Evolutionary conservation across 2,888 invertebrate species (phyloP), one percentile per base, ranked within the genome.

Genomic region (Galerucella pusilla): DNA sequence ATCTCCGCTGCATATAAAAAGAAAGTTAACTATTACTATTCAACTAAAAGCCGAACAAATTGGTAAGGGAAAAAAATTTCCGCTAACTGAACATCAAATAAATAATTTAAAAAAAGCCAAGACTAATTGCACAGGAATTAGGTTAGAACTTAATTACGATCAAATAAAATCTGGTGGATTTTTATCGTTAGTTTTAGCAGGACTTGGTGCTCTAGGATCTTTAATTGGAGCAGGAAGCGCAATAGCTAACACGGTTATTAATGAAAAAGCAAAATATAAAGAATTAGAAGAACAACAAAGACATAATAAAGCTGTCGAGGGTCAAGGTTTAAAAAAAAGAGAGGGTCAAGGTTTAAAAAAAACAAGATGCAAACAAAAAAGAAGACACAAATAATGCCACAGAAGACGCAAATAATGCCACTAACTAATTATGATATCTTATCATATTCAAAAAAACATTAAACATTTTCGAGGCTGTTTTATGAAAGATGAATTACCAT

Each of bases 401-500:
- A 20, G 20, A 20, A 20, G 20, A 20, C 20, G 20, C 20, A 49
- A 49, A 67, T 49, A 20, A 68, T n/a, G 1, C 59, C 68, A 35
- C 11, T 68, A 42, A 68, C 60, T 9, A 42, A 68, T 68, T 68
- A 25, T 59, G 68, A 68, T 16, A 68, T 68, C 3, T 14, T 60
- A 60, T 35, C 35, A n/a, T 68, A 68, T 59, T 68, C 59, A 20
- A 42, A 68, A 68, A 42, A 1, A 68, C 25, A 57, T 68, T 59
- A 42, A 59, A 59, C 28, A 68, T 42, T 68, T 59, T 59, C 14
- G 68, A n/a, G 68, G 59, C 7, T 68, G 68, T 68, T 68, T 68
- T 59, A 68, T 68, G 59, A 68, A 68, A 42, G 60, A 59, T 59
- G 59, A 68, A 68, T 59, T 68, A 68, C 68, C 68, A 68, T 16